A percentile compares a stretch with the other conserved stretches of the same genome.
Evolutionary conservation across 2,888 invertebrate genomes (phyloP).

Genomic region (Sesia apiformis): DNA sequence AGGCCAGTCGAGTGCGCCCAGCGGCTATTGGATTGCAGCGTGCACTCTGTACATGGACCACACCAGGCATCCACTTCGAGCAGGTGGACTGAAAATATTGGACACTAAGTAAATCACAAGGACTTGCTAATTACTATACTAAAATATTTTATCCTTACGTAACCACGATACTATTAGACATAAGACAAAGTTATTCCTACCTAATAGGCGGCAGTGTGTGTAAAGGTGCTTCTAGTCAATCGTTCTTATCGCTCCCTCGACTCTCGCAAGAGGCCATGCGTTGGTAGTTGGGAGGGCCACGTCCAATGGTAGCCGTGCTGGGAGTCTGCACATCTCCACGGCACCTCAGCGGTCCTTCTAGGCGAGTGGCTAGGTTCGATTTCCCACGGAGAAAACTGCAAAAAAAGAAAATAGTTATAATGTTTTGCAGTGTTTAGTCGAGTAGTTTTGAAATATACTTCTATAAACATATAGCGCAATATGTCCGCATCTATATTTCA

Average conservation of each 20-base stretch:
- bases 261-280: conserved; percentile 92
- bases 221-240: conserved; percentile 88
- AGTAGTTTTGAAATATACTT: too few species aligned
- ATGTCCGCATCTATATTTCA: too few species aligned
- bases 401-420: conserved; percentile 4
- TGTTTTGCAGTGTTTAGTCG: too few species aligned
- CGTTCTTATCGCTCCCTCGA: conserved; percentile 83
- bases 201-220: conserved; percentile 71
- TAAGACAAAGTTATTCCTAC: conserved; percentile 18
- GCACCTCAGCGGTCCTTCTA: conserved; percentile 60
- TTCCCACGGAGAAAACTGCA: conserved; percentile 94
- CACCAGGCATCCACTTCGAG: too few species aligned
- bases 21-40: too few species aligned
- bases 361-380: conserved; percentile 70
- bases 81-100: too few species aligned
- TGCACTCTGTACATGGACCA: too few species aligned
- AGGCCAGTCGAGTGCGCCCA: too few species aligned
- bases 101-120: too few species aligned
- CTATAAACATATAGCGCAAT: too few species aligned
- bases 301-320: conserved; percentile 77
- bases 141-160: too few species aligned
- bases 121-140: too few species aligned
- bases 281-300: conserved; percentile 85
- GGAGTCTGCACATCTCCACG: conserved; percentile 81
- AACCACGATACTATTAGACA: not conserved